phyloP scores from a whole-genome alignment of 2,797 vertebrate species.

The Etheostoma perlongum region DNA sequence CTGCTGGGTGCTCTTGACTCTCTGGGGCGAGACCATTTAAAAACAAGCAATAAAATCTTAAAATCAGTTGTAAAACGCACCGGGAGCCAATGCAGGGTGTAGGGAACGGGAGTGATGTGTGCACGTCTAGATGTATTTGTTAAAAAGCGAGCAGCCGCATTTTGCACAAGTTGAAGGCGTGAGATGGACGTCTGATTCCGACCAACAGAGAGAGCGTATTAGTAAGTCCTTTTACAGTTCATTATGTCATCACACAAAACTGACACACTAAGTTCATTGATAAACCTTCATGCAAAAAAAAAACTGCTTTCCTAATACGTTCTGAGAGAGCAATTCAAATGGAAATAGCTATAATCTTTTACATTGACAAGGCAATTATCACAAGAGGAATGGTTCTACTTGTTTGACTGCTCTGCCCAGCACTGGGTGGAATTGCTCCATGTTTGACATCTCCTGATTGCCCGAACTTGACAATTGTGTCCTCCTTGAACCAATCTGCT shows the following conservation, averaged over 20 bases:
- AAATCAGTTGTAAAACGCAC: too few species aligned
- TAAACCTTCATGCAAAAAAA: not conserved
- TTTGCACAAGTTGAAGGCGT: too few species aligned
- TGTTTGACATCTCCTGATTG: not conserved
- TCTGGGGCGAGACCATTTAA: too few species aligned
- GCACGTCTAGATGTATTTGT: too few species aligned
- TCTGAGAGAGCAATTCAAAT: not conserved
- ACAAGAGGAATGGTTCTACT: not conserved
- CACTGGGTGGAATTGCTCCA: not conserved
- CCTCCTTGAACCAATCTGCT: conserved; percentile 28
- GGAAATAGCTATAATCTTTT: not conserved
- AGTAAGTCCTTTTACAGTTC: conserved; percentile 19
- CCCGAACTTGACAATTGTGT: conserved; percentile 12
- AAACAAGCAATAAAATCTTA: too few species aligned
- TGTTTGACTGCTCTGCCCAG: not conserved
- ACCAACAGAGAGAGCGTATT: not conserved
- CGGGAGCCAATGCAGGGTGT: too few species aligned
- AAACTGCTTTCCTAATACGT: not conserved
- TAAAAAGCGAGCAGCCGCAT: too few species aligned
- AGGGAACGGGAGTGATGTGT: too few species aligned
- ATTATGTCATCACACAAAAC: conserved; percentile 16
- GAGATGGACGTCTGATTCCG: too few species aligned
- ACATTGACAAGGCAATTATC: conserved; percentile 15
- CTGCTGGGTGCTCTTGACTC: too few species aligned
- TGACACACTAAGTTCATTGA: conserved; percentile 8